These are phyloP conservation scores for Trichogramma pretiosum DNA, from an alignment of 1,140 invertebrate genomes.

Conservation along the genomic window DNA sequence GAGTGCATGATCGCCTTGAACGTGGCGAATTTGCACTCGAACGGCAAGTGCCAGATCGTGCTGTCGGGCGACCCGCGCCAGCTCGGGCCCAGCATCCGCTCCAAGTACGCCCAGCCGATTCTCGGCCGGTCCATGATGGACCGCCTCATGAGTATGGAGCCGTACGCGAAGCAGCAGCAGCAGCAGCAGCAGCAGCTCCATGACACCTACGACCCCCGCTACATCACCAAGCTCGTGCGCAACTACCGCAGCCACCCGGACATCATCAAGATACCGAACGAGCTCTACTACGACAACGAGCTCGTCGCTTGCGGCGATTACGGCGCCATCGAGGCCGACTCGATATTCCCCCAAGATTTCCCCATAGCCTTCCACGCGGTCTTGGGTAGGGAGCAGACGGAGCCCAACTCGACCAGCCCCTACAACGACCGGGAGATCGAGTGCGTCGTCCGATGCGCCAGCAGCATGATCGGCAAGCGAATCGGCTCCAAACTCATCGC, in stretches of 20 bases:
- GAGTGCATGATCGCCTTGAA: slow-evolving; percentile 60
- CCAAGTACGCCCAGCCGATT: slow-evolving; percentile 38
- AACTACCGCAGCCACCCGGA: slow-evolving; percentile 54
- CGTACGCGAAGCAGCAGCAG: slow-evolving; percentile 38
- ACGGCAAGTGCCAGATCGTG: slow-evolving; percentile 48
- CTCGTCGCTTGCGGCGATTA: slow-evolving; percentile 22
- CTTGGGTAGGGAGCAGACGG: background rate
- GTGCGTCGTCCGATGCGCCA: background rate
- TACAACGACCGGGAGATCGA: background rate
- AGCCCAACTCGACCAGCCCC: background rate
- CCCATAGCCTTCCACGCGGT: background rate
- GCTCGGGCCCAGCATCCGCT: slow-evolving; percentile 62
- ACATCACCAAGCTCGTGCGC: slow-evolving; percentile 51
- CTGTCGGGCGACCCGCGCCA: slow-evolving; percentile 79
- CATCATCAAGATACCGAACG: slow-evolving; percentile 50
- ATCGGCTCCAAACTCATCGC: background rate
- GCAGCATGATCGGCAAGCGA: background rate
- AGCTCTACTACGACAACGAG: slow-evolving; percentile 51
- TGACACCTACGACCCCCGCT: slow-evolving; percentile 44
- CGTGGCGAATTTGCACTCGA: slow-evolving; percentile 26
- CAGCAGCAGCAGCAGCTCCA: no score
- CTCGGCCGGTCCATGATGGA: slow-evolving; percentile 46
- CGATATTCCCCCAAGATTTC: background rate
- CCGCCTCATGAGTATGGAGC: slow-evolving; percentile 42
- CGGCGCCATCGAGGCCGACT: background rate